A percentile compares a stretch with the other conserved stretches of the same genome.
phyloP scores from a whole-genome alignment of 2,113 vertebrate species.

The Heptranchias perlo region DNA sequence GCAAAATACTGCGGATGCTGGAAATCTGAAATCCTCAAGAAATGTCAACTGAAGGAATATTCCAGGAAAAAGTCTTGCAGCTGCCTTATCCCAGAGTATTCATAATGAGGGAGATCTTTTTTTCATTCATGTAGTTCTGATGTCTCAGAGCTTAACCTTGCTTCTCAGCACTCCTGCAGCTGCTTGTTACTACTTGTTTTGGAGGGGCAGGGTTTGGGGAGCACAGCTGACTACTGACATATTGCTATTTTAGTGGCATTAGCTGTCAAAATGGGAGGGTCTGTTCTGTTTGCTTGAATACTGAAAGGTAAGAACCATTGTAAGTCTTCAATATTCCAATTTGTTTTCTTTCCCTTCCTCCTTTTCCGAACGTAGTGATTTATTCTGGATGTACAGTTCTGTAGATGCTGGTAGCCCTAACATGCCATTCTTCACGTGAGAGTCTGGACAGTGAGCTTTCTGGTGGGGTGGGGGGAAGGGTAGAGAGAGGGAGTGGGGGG shows the following conservation, averaged over 20 bases:
- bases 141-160: neutral
- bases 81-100: neutral
- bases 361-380: neutral
- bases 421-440: neutral
- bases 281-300: neutral
- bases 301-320: neutral
- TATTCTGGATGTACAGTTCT: neutral
- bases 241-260: neutral
- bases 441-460: neutral
- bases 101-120: neutral
- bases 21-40: neutral
- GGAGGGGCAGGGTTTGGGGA: neutral
- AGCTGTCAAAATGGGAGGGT: neutral
- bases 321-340: neutral
- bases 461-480: neutral
- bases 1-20: neutral
- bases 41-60: neutral
- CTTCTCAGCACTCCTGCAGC: neutral
- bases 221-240: neutral
- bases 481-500: neutral
- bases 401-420: neutral
- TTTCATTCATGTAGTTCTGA: neutral
- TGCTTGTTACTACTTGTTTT: neutral
- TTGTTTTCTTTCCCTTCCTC: neutral
- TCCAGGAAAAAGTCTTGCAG: neutral